Evolutionary conservation across 2,113 vertebrate species (phyloP).

Genomic region (Picathartes gymnocephalus): DNA sequence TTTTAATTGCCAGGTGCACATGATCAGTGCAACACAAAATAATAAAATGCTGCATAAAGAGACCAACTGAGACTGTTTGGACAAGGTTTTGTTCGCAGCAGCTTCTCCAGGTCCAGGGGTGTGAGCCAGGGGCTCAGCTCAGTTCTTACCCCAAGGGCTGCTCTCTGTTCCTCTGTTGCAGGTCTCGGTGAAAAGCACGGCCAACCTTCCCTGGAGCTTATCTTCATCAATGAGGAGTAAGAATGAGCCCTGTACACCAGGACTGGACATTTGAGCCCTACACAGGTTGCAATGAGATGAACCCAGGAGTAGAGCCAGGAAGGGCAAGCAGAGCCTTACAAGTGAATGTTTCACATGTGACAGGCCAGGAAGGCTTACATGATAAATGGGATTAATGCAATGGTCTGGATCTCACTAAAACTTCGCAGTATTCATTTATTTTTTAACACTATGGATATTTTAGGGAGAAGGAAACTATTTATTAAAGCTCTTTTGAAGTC

Average conservation of each 20-base stretch:
- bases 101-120: neutral
- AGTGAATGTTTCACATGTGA: neutral
- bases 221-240: slow-evolving; percentile 82
- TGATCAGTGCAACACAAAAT: neutral
- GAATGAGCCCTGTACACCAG: slow-evolving; percentile 60
- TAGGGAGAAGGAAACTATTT: neutral
- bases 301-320: slow-evolving; percentile 34
- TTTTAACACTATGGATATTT: neutral
- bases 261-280: slow-evolving; percentile 59
- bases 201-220: slow-evolving; percentile 73
- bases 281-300: slow-evolving; percentile 51
- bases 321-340: slow-evolving; percentile 4
- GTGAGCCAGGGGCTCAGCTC: neutral
- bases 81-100: neutral
- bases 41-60: neutral
- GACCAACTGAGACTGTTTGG: neutral
- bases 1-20: neutral
- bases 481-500: neutral
- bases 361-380: neutral
- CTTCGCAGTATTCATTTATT: neutral
- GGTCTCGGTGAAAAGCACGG: slow-evolving; percentile 57
- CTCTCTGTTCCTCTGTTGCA: slow-evolving; percentile 33
- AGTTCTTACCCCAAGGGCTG: neutral
- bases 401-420: neutral
- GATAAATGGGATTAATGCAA: neutral